These are phyloP conservation scores for Trinectes maculatus DNA, from an alignment of 2,113 vertebrate species.

Conservation along the genomic window DNA sequence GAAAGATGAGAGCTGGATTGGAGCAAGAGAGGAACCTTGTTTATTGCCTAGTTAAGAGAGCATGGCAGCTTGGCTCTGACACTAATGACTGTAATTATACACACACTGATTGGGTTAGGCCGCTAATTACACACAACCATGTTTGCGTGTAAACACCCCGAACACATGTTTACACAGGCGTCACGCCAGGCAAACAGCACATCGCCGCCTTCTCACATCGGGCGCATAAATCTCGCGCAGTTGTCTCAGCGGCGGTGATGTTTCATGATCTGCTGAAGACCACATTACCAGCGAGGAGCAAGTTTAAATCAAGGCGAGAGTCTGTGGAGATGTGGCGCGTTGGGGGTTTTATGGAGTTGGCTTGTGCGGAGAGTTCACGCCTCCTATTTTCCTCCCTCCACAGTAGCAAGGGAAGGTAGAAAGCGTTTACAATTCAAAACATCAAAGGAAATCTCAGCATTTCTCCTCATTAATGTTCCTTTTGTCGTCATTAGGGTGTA, in stretches of 20 bases:
- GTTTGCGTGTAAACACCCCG: conserved; percentile 72
- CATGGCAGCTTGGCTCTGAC: conserved; percentile 72
- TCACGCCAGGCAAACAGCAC: conserved; percentile 57
- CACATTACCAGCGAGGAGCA: conserved; percentile 65
- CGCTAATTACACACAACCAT: conserved; percentile 76
- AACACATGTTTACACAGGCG: conserved; percentile 78
- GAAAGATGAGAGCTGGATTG: conserved; percentile 68
- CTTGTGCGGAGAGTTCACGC: conserved; percentile 31
- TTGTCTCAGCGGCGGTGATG: conserved; percentile 65
- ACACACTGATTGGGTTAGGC: conserved; percentile 80
- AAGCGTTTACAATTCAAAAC: conserved; percentile 49
- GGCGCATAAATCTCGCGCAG: conserved; percentile 75
- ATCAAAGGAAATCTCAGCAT: conserved; percentile 65
- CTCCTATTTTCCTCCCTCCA: conserved; percentile 41
- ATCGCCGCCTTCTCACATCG: conserved; percentile 54
- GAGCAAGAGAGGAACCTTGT: conserved; percentile 41
- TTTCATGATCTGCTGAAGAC: conserved; percentile 72
- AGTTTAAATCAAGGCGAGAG: conserved; percentile 68
- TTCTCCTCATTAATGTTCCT: conserved; percentile 62
- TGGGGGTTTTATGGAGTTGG: conserved; percentile 48
- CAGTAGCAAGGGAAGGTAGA: conserved; percentile 2
- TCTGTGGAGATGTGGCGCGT: conserved; percentile 46
- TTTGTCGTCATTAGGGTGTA: conserved; percentile 69
- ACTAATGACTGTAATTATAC: conserved; percentile 81
- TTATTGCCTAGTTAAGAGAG: conserved; percentile 76